Base-by-base conservation (phyloP, 37 sponge, comb jelly and placozoan genomes). In the Beroe forskalii region DNA sequence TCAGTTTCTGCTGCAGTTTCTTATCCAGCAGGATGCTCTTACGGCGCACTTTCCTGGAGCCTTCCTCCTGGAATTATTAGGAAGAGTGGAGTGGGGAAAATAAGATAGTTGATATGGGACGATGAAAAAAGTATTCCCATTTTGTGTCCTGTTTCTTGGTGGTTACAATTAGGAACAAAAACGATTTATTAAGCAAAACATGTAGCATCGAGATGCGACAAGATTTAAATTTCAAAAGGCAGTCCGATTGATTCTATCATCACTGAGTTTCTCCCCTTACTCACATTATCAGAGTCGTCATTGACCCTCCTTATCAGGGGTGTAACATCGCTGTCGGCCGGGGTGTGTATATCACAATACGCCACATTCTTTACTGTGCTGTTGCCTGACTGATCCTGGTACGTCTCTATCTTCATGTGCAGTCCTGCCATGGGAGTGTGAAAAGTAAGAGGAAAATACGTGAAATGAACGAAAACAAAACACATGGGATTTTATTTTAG, bases 301-400 rank as follows among this genome's bases (percentile, higher is more conserved):
- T 32, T 91, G 40, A 80, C 86, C 3, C 86, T 35, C 62, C 41
- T 6, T 19, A 38, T 61, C 61, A 91, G 42, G 30, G 67, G 90
- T 42, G 93, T 93, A 64, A 91, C 92, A 28, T 91, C 92, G 32
- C 92, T 92, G 4, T 91, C 62, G 1, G 89, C 80, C 27, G 94
- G 95, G 6, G 96, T 93, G 94, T 98, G 99, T 40, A 67, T 41
- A 43, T 94, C 94, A 86, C 99, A 98, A 67, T 92, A 95, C 0
- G 97, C 99, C 39, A 92, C 92, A 91, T 98, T 98, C 90, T 80
- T 92, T 0, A 98, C 90, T 32, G 90, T 90, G 31, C 66, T 64
- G 42, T 40, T 64, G 22, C 66, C 90, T 62, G 48, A 9, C 33
- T 90, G 33, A 38, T 90, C 90, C 30, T 75, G 62, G 24, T 61